Conservation (phyloP, 2,113 vertebrate genomes). For the Salvelinus alpinus region DNA sequence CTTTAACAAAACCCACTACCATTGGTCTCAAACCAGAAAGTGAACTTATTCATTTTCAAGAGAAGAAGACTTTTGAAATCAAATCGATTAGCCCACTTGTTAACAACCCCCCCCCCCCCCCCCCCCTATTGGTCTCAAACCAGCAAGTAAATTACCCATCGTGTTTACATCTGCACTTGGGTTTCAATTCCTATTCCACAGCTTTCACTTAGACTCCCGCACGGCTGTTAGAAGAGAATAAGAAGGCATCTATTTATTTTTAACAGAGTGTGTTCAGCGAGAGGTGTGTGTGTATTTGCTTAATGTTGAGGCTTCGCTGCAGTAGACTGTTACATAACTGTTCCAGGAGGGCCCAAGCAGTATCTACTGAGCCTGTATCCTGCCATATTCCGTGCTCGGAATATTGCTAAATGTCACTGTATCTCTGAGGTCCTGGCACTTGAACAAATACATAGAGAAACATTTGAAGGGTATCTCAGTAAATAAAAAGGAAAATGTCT, state of each 20-base stretch:
- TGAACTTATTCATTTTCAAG: no score
- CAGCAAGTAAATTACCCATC: neutral
- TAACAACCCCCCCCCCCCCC: no score
- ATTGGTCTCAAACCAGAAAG: no score
- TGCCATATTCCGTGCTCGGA: conserved; percentile 16
- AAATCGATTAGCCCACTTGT: no score
- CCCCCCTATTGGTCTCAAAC: no score
- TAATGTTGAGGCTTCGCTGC: neutral
- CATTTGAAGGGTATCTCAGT: neutral
- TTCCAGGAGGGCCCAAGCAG: conserved; percentile 2
- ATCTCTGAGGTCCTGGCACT: neutral
- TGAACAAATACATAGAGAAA: neutral
- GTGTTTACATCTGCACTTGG: neutral
- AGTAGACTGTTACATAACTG: neutral
- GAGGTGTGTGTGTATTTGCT: neutral
- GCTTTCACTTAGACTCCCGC: neutral
- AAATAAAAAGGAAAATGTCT: no score
- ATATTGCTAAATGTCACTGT: conserved; percentile 16
- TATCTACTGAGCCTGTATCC: conserved; percentile 2
- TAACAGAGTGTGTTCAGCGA: neutral
- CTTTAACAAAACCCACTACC: no score
- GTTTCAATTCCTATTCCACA: neutral
- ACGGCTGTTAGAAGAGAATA: conserved; percentile 3
- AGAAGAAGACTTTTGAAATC: no score
- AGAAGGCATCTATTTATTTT: conserved; percentile 19